Conservation (phyloP, 2,797 vertebrate species). For the Smutsia temminckii region DNA sequence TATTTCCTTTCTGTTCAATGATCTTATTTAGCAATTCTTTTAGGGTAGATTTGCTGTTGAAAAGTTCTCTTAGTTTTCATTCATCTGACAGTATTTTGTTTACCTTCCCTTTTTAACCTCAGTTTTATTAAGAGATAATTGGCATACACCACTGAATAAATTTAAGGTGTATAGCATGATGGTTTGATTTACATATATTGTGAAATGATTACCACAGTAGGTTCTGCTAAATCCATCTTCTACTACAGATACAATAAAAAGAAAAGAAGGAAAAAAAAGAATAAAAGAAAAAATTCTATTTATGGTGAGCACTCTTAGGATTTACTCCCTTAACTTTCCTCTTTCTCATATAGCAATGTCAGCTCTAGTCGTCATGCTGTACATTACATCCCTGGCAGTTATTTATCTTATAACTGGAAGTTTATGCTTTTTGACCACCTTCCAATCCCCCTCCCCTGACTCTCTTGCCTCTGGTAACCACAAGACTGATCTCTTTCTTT, state of each 20-base stretch:
- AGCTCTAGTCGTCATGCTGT: not conserved
- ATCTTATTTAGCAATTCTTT: not conserved
- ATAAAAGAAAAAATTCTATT: not conserved
- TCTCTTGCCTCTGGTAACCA: not conserved
- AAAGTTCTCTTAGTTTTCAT: not conserved
- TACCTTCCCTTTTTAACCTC: not conserved
- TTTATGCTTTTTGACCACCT: not conserved
- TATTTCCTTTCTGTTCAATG: not conserved
- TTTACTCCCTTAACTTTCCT: not conserved
- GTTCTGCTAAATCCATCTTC: not conserved
- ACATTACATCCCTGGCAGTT: not conserved
- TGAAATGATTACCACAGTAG: not conserved
- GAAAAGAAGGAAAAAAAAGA: not conserved
- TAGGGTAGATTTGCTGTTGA: not conserved
- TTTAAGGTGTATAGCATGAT: not conserved
- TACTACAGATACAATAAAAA: not conserved
- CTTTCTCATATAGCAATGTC: not conserved
- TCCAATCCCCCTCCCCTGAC: not conserved
- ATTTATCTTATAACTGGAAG: not conserved
- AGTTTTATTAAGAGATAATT: not conserved
- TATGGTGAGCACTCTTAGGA: not conserved
- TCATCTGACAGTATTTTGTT: not conserved
- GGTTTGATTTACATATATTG: not conserved
- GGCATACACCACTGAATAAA: not conserved
- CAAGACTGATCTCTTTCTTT: not conserved